phyloP scores from a whole-genome alignment of 92 coral and sea anemone genomes.

The Palythoa heliodiscus region DNA sequence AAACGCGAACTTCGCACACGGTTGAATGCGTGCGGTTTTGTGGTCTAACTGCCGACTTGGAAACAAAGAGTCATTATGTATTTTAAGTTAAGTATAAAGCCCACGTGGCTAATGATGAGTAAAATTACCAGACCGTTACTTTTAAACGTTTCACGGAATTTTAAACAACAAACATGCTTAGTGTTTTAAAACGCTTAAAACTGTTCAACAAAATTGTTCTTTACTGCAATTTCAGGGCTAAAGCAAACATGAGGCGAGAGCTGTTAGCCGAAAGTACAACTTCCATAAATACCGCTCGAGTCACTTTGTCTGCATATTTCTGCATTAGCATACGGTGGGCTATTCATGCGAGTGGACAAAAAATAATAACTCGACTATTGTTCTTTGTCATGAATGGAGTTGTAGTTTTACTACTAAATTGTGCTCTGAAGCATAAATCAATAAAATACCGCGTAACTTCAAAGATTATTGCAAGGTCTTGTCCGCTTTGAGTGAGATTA shows the following conservation, averaged over 20 bases:
- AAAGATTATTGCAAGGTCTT: neutral
- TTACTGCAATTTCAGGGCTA: neutral
- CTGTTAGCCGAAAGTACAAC: conserved; percentile 26
- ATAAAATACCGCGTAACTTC: neutral
- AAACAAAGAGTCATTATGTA: conserved; percentile 31
- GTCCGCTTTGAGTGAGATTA: neutral
- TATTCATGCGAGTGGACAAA: conserved; percentile 16
- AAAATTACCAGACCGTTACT: conserved; percentile 26
- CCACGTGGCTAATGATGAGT: conserved; percentile 27
- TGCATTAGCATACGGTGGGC: conserved; percentile 45
- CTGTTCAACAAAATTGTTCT: conserved; percentile 20
- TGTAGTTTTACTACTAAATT: conserved; percentile 36
- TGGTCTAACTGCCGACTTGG: conserved; percentile 15
- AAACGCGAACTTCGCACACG: conserved; percentile 29
- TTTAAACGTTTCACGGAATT: conserved; percentile 23
- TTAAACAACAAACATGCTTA: neutral
- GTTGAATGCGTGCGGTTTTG: conserved; percentile 41
- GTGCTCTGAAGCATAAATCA: conserved; percentile 27
- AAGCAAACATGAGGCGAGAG: conserved; percentile 11
- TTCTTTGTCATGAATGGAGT: conserved; percentile 25
- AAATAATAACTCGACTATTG: conserved; percentile 4
- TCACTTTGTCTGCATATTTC: neutral
- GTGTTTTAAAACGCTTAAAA: neutral
- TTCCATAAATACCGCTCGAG: neutral
- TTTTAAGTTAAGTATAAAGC: neutral